Conservation (phyloP, 1,140 invertebrate species). For the Drosophila tropicalis region DNA sequence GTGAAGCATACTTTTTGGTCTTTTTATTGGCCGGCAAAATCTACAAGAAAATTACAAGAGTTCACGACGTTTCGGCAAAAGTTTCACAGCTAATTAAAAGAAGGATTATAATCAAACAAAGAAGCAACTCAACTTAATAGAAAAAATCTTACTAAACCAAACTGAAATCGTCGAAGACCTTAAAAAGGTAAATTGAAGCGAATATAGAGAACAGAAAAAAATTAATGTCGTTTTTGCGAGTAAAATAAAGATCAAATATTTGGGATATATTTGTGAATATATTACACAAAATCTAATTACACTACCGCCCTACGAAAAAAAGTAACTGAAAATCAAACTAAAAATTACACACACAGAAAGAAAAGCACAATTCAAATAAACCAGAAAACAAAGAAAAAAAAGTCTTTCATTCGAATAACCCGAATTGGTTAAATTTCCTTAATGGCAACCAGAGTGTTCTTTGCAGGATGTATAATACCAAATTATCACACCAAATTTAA, state of each 20-base stretch:
- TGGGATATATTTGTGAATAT: no score
- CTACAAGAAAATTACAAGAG: conserved; percentile 66
- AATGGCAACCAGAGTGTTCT: neutral
- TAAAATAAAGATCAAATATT: neutral
- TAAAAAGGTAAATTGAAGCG: neutral
- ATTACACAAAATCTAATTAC: neutral
- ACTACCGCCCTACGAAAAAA: neutral
- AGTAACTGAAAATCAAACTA: neutral
- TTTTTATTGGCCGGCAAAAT: conserved; percentile 73
- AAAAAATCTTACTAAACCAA: conserved; percentile 6
- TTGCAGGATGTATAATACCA: neutral
- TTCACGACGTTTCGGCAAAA: conserved; percentile 29
- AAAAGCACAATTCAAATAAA: neutral
- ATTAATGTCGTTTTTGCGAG: neutral
- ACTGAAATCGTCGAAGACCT: conserved; percentile 2
- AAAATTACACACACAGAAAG: neutral
- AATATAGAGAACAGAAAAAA: neutral
- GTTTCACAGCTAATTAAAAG: conserved; percentile 12
- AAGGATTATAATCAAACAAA: neutral
- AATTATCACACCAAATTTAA: no score
- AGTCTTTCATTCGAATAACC: neutral
- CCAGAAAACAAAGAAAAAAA: neutral
- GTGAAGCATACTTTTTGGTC: conserved; percentile 58
- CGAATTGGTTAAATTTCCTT: neutral
- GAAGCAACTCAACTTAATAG: conserved; percentile 3